Evolutionary conservation across 2,797 vertebrate genomes (phyloP).

Genomic region (Oophaga sylvatica): DNA sequence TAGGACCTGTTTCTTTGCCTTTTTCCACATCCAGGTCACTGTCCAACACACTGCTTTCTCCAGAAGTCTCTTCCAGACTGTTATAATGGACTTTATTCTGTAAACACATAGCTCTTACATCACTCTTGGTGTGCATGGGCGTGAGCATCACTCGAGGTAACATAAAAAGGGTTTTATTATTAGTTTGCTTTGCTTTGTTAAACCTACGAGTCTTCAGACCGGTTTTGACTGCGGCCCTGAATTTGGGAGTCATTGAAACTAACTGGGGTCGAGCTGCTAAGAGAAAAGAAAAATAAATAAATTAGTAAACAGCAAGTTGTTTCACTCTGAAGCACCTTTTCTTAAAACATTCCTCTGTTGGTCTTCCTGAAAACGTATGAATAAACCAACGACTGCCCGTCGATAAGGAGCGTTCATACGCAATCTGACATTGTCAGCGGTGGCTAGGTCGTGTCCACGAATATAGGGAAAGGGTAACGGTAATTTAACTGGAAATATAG

Average conservation of each 20-base stretch:
- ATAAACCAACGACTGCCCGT: too few species aligned
- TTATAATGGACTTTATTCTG: conserved; percentile 26
- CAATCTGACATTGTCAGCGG: too few species aligned
- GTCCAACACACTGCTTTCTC: not conserved
- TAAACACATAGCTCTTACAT: conserved; percentile 16
- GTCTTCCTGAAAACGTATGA: too few species aligned
- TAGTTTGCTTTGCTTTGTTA: conserved; percentile 61
- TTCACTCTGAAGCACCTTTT: not conserved
- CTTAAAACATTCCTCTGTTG: too few species aligned
- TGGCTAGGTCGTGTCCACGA: too few species aligned
- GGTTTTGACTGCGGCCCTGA: too few species aligned
- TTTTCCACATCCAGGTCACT: not conserved
- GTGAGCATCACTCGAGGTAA: conserved; percentile 66
- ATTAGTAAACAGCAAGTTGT: not conserved
- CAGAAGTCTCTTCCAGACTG: accelerated
- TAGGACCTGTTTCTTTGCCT: not conserved
- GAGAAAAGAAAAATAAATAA: not conserved
- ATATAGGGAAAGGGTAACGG: too few species aligned
- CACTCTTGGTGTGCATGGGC: conserved; percentile 24
- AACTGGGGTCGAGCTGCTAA: not conserved
- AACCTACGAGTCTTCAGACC: conserved; percentile 73
- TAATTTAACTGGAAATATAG: too few species aligned
- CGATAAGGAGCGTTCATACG: too few species aligned
- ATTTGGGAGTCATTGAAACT: not conserved
- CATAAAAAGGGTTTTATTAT: not conserved